Conservation (phyloP, 1,140 invertebrate species). For the Luehdorfia chinensis region DNA sequence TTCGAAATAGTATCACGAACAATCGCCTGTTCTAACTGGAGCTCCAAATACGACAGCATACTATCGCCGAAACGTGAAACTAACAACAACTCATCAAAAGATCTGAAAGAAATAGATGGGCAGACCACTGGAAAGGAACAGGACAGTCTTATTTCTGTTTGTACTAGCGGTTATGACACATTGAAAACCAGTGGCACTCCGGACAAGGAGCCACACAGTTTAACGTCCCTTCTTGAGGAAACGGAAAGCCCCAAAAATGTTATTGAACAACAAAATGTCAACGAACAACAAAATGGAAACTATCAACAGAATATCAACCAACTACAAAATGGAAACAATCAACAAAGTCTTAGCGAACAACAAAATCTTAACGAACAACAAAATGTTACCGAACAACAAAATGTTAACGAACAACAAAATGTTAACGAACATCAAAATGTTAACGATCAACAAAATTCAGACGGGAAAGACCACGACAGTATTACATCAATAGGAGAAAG, state of each 20-base stretch:
- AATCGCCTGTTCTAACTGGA: slow-evolving; percentile 87
- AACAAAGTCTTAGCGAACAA: too few species aligned
- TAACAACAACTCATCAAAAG: slow-evolving; percentile 61
- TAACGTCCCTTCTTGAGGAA: slow-evolving; percentile 45
- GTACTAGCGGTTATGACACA: slow-evolving; percentile 61
- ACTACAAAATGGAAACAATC: too few species aligned
- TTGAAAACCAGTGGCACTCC: slow-evolving; percentile 64
- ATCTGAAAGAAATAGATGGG: slow-evolving; percentile 52
- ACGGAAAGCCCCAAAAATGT: slow-evolving; percentile 22
- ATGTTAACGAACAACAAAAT: too few species aligned
- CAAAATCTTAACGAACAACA: slow-evolving; percentile 24
- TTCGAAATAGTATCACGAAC: slow-evolving; percentile 85
- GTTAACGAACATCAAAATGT: too few species aligned
- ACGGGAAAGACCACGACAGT: slow-evolving; percentile 76
- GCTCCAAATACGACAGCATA: slow-evolving; percentile 82
- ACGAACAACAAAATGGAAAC: too few species aligned
- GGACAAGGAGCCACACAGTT: slow-evolving; percentile 58
- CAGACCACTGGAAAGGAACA: slow-evolving; percentile 40
- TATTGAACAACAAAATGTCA: too few species aligned
- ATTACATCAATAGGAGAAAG: slow-evolving; percentile 87
- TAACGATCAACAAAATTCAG: slow-evolving; percentile 21
- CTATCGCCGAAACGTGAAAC: slow-evolving; percentile 59
- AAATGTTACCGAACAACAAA: slow-evolving; percentile 9
- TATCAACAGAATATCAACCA: too few species aligned
- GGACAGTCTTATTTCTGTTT: slow-evolving; percentile 61